Conservation (phyloP, 1,140 invertebrate species). For the Drosophila nikananu region DNA sequence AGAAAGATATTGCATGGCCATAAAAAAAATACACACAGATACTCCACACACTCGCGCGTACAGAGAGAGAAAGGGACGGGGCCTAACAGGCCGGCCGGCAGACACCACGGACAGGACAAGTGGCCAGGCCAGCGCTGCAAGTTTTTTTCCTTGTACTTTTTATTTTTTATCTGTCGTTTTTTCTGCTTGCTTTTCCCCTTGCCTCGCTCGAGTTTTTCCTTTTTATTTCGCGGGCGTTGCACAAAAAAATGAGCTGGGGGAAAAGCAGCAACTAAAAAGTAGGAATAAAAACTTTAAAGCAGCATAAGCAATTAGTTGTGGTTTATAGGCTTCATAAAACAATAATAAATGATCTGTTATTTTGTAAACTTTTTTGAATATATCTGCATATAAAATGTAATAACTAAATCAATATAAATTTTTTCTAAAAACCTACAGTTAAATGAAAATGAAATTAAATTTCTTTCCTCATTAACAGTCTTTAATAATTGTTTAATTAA, state of each 20-base stretch:
- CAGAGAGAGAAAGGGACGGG: conserved; percentile 51
- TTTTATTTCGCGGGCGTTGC: conserved; percentile 53
- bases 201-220: conserved; percentile 36
- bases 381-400: too few relatives aligned
- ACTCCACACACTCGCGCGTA: conserved; percentile 39
- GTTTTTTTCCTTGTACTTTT: conserved; percentile 55
- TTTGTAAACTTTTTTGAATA: background rate
- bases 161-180: conserved; percentile 23
- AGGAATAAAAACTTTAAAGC: conserved; percentile 17
- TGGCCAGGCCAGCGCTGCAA: conserved; percentile 66
- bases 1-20: conserved; percentile 71
- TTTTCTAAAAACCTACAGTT: too few relatives aligned
- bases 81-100: conserved; percentile 21
- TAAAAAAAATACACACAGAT: conserved; percentile 45
- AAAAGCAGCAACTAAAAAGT: conserved; percentile 11
- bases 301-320: conserved; percentile 32
- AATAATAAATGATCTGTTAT: too few relatives aligned
- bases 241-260: conserved; percentile 10
- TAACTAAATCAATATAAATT: too few relatives aligned
- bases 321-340: too few relatives aligned
- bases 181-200: conserved; percentile 16
- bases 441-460: too few relatives aligned
- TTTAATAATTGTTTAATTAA: background rate
- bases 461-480: too few relatives aligned
- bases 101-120: conserved; percentile 63